A percentile compares a stretch with the other conserved stretches of the same genome.
Conservation (phyloP, 2,113 vertebrate genomes). For the Hystrix cristata region DNA sequence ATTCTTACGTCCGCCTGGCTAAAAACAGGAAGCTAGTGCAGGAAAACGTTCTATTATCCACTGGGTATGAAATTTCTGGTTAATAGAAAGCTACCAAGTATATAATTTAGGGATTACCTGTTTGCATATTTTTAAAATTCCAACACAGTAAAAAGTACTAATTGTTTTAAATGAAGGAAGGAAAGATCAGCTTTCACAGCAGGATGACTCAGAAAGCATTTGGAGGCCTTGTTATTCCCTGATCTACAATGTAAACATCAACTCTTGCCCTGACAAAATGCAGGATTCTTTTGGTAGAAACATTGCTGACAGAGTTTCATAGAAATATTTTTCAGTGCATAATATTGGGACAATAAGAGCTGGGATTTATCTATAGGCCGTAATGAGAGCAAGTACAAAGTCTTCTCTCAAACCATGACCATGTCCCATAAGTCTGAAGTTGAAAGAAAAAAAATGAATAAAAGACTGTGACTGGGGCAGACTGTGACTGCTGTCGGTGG, state of each 20-base stretch:
- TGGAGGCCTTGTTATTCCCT: neutral
- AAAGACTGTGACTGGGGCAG: conserved; percentile 20
- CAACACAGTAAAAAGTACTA: neutral
- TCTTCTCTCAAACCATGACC: neutral
- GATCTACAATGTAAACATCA: neutral
- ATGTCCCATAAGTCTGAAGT: neutral
- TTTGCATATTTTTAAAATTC: conserved; percentile 40
- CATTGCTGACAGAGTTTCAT: neutral
- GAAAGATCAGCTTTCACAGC: neutral
- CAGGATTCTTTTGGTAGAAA: neutral
- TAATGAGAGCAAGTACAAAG: neutral
- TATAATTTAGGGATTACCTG: conserved; percentile 51
- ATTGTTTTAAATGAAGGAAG: conserved; percentile 19
- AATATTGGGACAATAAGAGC: neutral
- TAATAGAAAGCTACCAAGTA: conserved; percentile 32
- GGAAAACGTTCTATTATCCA: neutral
- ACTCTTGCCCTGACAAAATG: neutral
- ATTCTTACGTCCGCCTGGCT: conserved; percentile 24
- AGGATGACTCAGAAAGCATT: conserved; percentile 21
- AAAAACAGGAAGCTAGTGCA: neutral
- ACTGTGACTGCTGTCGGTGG: neutral
- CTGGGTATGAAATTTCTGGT: neutral
- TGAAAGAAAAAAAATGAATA: neutral
- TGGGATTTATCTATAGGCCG: neutral
- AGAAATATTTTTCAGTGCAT: neutral